phyloP scores from a whole-genome alignment of 2,888 invertebrate species.

The Callosobruchus maculatus region DNA sequence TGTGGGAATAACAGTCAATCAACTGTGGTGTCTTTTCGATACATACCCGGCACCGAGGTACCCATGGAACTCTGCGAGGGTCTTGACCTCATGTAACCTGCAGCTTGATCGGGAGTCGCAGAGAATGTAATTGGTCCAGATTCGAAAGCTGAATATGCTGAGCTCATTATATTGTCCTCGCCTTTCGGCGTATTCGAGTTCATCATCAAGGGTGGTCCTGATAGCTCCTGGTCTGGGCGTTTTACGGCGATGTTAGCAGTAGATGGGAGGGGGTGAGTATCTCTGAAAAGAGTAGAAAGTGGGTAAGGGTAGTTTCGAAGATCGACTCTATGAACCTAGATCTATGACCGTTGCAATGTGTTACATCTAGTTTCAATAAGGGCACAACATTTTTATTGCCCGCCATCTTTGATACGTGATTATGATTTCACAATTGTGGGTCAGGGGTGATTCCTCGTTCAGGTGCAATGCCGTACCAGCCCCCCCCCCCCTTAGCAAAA shows the following conservation, averaged over 20 bases:
- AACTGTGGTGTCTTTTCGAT: no score
- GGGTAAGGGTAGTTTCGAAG: no score
- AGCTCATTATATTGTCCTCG: conserved; percentile 58
- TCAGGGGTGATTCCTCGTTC: no score
- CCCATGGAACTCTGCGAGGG: conserved; percentile 33
- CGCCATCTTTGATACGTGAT: no score
- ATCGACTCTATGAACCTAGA: no score
- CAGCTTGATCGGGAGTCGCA: conserved; percentile 29
- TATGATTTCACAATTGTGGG: no score
- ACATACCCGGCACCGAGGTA: conserved; percentile 37
- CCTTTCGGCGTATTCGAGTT: background rate
- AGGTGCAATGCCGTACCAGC: no score
- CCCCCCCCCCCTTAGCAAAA: no score
- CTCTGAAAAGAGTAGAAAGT: conserved; percentile 63
- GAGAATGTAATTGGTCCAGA: conserved; percentile 43
- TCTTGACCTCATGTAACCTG: conserved; percentile 22
- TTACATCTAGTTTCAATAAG: no score
- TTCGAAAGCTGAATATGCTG: conserved; percentile 27
- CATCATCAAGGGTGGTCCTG: conserved; percentile 20
- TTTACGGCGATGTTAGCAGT: conserved; percentile 80
- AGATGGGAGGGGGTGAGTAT: conserved; percentile 83
- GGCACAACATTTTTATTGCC: no score
- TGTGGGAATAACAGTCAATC: no score
- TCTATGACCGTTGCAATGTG: no score
- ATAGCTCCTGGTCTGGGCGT: conserved; percentile 54